Base-by-base conservation (phyloP, 2,888 invertebrate species). In the Acronicta psi region DNA sequence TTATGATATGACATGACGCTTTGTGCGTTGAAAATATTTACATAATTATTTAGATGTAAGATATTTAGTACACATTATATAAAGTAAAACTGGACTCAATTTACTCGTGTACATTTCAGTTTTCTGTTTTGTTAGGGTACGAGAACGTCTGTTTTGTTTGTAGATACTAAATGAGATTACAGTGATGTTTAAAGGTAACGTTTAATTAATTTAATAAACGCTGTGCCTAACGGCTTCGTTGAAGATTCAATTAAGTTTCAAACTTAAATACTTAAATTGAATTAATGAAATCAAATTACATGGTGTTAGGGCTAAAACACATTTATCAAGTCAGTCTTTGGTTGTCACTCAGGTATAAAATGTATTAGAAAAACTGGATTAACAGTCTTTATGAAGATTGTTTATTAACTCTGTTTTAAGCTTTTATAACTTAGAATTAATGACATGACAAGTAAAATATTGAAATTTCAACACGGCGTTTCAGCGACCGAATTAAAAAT, bases 131-230 rank as follows among this genome's bases (percentile, higher is more conserved):
- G 61, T 63, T 62, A 66, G 61, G 59, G 36, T 20, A 60, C 43
- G 54, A 52, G 47, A 65, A 47, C 37, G 52, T 62, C 59, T 46
- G 52, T 63, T 47, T 55, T 74, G 71, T 76, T 73, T 70, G 63
- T 57, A 50, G 57, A 61, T 60, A 53, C 66, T 53, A 76, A 75
- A 73, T 69, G 61, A 73, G 71, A 77, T 77, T 75, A 68, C 61
- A 55, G 60, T 69, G 59, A 75, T 73, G 60, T 71, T 76, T 72
- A 53, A 69, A 75, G 71, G 73, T 53, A 72, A 51, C 46, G 47
- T 77, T 73, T 78, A 73, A 78, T 78, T 78, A 78, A 77, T 71
- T 69, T 71, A 75, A 77, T 78, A 73, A 78, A 75, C 69, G 77
- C 60, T 62, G 58, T 60, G 54, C 59, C 65, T 64, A 64, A 71